Evolutionary conservation across 1,140 invertebrate genomes (phyloP), one percentile per base, ranked within the genome.

Genomic region (Paralvinella palmiformis): DNA sequence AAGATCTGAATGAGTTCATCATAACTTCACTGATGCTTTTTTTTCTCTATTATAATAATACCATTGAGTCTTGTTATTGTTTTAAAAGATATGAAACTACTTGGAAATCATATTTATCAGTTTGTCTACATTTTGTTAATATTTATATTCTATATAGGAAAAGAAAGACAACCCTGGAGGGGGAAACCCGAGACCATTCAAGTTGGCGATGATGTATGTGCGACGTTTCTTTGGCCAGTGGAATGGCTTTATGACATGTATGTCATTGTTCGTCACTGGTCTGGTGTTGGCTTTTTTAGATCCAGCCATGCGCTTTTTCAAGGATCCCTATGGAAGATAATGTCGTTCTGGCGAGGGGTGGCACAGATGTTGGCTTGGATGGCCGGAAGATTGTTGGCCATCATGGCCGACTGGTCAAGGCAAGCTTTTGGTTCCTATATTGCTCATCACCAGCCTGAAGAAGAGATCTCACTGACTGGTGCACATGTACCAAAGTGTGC

Each of bases 221-320:
- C 10, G 58, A 24, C n/a, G 22, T 13, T 45, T 41, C 10, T 24
- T 60, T 24, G 1, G 58, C 1, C 58, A 45, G 41, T 31, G 20
- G 58, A 45, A 33, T 41, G 58, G 24, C 35, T 60, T 41, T 37
- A 44, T 17, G 7, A 22, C 32, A 24, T 35, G 33, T 20, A 24
- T 60, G 58, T 41, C 36, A 3, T 20, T 60, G 35, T 44, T 60
- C 24, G 13, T 60, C 6, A 20, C 58, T 44, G 58, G 35, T 22
- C 41, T 41, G 22, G 33, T 37, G 15, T 33, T 60, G 33, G 35
- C 20, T 7, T 24, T 41, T 24, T 37, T 60, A 4, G 37, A 60
- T n/a, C 58, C 58, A 6, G 29, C 55, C 20, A 13, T 20, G 13
- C 27, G 17, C 20, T 32, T 27, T 32, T 32, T 57, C 55, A n/a